A percentile compares a stretch with the other conserved stretches of the same genome.
These are phyloP conservation scores for Zingel zingel DNA, from an alignment of 2,113 vertebrate genomes.

Conservation along the genomic window DNA sequence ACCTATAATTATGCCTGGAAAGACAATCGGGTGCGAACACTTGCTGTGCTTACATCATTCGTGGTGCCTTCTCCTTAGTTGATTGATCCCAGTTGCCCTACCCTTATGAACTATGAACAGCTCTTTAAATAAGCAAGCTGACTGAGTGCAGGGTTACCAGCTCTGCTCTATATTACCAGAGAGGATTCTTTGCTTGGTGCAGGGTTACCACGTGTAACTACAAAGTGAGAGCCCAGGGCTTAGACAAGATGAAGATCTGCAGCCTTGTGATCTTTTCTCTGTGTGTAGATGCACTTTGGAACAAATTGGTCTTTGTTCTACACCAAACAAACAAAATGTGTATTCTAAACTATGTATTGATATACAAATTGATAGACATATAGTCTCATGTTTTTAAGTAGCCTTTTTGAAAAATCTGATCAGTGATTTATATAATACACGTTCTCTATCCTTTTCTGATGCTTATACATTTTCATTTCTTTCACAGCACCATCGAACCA, in stretches of 20 bases:
- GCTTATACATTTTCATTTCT: constrained; percentile 25
- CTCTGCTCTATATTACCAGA: constrained; percentile 50
- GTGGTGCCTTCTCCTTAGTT: constrained; percentile 40
- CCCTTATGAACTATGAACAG: constrained; percentile 36
- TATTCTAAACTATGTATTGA: constrained; percentile 2
- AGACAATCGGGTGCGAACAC: constrained; percentile 38
- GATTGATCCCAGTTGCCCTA: constrained; percentile 51
- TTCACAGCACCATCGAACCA: constrained; percentile 31
- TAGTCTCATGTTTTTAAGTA: not conserved
- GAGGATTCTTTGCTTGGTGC: constrained; percentile 39
- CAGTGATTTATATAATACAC: constrained; percentile 26
- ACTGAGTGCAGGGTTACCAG: constrained; percentile 51
- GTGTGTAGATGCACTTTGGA: constrained; percentile 48
- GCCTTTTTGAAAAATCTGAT: constrained; percentile 6
- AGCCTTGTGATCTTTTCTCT: constrained; percentile 55
- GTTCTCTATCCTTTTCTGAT: constrained; percentile 17
- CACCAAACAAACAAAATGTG: constrained; percentile 12
- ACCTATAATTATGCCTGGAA: constrained; percentile 33
- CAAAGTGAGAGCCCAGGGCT: constrained; percentile 67
- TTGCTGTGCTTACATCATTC: constrained; percentile 38
- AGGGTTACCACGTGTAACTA: constrained; percentile 59
- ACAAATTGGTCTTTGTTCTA: constrained; percentile 47
- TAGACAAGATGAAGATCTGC: constrained; percentile 47
- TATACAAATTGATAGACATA: not conserved
- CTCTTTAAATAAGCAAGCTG: constrained; percentile 48